Conservation (phyloP, 1,140 invertebrate species). For the Megalopta genalis region DNA sequence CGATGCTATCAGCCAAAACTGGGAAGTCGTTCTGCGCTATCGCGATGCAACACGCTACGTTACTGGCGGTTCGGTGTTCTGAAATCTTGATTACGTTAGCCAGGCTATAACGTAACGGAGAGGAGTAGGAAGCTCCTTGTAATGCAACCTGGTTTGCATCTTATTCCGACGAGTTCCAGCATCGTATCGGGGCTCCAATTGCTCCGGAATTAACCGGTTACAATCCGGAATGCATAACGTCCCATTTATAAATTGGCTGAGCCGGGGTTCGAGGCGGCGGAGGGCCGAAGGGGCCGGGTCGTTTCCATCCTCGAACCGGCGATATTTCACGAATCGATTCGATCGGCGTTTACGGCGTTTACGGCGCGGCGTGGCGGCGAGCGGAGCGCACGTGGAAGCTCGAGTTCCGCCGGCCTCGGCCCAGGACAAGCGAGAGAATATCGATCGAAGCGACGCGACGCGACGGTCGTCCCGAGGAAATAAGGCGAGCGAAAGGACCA, state of each 20-base stretch:
- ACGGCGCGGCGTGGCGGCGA: background rate
- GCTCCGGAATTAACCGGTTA: background rate
- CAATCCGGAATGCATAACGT: background rate
- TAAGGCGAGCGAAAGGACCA: slow-evolving; percentile 41
- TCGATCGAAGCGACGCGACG: slow-evolving; percentile 40
- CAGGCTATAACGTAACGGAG: background rate
- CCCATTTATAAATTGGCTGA: background rate
- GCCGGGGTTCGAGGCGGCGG: too few relatives aligned
- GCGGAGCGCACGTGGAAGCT: background rate
- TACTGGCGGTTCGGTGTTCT: background rate
- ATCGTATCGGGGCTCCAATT: slow-evolving; percentile 2
- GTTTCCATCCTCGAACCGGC: background rate
- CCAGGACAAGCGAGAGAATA: slow-evolving; percentile 50
- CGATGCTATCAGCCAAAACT: background rate
- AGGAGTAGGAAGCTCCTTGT: background rate
- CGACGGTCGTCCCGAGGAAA: slow-evolving; percentile 22
- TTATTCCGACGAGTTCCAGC: background rate
- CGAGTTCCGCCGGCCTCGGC: background rate
- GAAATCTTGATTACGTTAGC: slow-evolving; percentile 28
- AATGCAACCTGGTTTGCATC: background rate
- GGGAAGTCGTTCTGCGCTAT: slow-evolving; percentile 11
- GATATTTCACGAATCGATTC: background rate
- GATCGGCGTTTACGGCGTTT: background rate
- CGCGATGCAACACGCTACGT: background rate
- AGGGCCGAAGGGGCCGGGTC: background rate